phyloP scores from a whole-genome alignment of 2,888 invertebrate species.

The Sinodicranocentrus sp. region DNA sequence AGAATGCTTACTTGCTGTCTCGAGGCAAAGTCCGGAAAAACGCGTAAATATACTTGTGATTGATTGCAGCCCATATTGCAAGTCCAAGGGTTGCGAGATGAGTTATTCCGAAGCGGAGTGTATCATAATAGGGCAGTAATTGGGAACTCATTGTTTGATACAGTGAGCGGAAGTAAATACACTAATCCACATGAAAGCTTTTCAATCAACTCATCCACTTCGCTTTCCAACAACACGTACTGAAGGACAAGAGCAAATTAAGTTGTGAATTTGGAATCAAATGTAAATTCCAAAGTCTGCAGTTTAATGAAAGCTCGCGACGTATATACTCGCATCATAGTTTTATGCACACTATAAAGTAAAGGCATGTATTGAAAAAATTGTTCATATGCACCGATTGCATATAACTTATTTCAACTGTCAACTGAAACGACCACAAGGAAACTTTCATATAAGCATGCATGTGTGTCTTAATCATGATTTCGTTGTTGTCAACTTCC shows the following conservation, averaged over 20 bases:
- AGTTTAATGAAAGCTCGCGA: neutral
- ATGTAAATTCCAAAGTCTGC: conserved; percentile 17
- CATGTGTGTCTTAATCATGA: too few relatives aligned
- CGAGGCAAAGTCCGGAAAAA: conserved; percentile 62
- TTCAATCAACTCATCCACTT: neutral
- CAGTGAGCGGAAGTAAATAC: neutral
- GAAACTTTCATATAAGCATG: too few relatives aligned
- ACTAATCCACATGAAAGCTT: neutral
- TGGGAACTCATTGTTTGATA: conserved; percentile 27
- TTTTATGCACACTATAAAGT: too few relatives aligned
- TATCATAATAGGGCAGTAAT: conserved; percentile 22
- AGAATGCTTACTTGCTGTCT: conserved; percentile 52
- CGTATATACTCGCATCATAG: too few relatives aligned
- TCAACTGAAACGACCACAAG: too few relatives aligned
- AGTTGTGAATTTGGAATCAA: neutral
- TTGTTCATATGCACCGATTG: neutral
- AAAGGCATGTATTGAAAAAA: neutral
- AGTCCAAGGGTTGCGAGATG: conserved; percentile 45
- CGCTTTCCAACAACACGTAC: too few relatives aligned
- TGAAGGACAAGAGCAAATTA: too few relatives aligned
- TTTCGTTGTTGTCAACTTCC: too few relatives aligned
- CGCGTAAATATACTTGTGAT: conserved; percentile 57
- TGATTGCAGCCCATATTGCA: conserved; percentile 49
- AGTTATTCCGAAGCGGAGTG: conserved; percentile 10
- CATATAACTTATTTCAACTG: neutral